Evolutionary conservation across 2,113 vertebrate species (phyloP), one percentile per base, ranked within the genome.

Genomic region (Lichenostomus cassidix): DNA sequence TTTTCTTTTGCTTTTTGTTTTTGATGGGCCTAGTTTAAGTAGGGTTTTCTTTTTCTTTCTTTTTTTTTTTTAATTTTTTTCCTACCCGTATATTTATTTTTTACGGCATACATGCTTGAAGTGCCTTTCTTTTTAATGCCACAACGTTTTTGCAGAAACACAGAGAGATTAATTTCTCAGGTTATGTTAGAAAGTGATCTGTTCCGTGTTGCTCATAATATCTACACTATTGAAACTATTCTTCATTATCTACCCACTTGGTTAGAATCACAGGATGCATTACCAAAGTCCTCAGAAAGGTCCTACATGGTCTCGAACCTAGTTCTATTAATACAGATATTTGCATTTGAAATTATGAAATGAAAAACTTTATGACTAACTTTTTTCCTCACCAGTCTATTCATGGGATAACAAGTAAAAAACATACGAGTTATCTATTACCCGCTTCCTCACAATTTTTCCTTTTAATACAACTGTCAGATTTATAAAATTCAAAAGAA

Each of bases 261-360:
- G 8, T 83, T 76, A 74, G 53, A 82, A 69, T 73, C 65, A 65
- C 16, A 80, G 14, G 15, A 85, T 69, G 31, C 47, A 27, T 46
- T 65, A 21, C 21, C 28, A 62, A 69, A 92, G 49, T 89, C 67
- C 46, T 76, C 35, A 13, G 27, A 47, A 94, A 35, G 16, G 10
- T 81, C 86, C 68, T 79, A 39, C 19, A 82, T 12, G 23, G 70
- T 80, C 5, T 23, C 3, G 4, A 85, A 37, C 2, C 49, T 15
- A 14, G 12, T 33, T 71, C n/a, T 86, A 9, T 56, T 83, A 55
- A 58, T 28, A 85, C 12, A 65, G n/a, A 76, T 15, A 93, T 87
- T 76, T 85, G 16, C 19, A 59, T 80, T 88, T 94, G 44, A 88
- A 96, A 95, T 29, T 71, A 62, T 39, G 13, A 60, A 79, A 94